Percentiles rank a stretch among this genome's conserved stretches.
phyloP scores from a whole-genome alignment of 53 echinoderm and acorn worm genomes.

The Luidia sarsii region DNA sequence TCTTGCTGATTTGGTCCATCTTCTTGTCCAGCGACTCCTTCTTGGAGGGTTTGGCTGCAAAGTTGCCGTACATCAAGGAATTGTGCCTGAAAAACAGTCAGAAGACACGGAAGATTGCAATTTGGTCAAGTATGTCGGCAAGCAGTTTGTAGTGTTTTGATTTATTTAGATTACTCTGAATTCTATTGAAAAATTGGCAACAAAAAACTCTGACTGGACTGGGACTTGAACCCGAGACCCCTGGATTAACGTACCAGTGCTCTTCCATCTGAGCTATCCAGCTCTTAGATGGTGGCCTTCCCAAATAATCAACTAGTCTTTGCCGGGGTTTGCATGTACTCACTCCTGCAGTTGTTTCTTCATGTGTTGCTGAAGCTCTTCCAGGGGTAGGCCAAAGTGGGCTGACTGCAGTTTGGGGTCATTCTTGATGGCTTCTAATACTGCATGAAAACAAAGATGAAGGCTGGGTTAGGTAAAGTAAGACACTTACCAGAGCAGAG shows the following conservation, averaged over 20 bases:
- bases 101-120: no score
- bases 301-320: no score
- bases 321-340: slow-evolving; percentile 58
- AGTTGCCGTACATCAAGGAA: slow-evolving; percentile 97
- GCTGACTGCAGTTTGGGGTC: slow-evolving; percentile 87
- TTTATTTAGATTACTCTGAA: no score
- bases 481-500: no score
- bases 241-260: no score
- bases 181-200: no score
- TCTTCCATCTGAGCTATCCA: no score
- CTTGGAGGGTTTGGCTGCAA: slow-evolving; percentile 63
- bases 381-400: slow-evolving; percentile 87
- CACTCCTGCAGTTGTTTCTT: slow-evolving; percentile 90
- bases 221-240: no score
- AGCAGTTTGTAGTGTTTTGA: no score
- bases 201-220: no score
- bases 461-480: not conserved
- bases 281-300: no score
- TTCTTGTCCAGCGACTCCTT: slow-evolving; percentile 65
- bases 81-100: slow-evolving; percentile 69
- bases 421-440: slow-evolving; percentile 88
- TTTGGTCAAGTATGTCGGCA: no score
- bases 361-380: slow-evolving; percentile 93
- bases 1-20: slow-evolving; percentile 87
- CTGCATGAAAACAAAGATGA: slow-evolving; percentile 31